Evolutionary conservation across 2,797 vertebrate genomes (phyloP).

Genomic region (Fratercula arctica): DNA sequence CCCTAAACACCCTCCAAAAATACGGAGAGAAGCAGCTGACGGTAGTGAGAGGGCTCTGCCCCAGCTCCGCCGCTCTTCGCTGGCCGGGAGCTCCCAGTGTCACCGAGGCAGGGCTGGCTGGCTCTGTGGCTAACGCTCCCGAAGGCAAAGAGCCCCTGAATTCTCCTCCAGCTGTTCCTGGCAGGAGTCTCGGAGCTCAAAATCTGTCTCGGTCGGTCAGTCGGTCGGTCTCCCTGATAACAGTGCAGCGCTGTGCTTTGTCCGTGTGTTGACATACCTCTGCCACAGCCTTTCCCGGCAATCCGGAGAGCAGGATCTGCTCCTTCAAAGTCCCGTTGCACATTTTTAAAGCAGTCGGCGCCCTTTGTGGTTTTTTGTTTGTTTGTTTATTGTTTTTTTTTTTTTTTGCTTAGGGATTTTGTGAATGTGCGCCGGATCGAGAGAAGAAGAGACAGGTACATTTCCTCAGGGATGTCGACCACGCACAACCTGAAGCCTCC

Average conservation of each 20-base stretch:
- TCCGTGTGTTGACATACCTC: not conserved
- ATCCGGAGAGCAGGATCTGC: not conserved
- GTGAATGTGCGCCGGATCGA: constrained; percentile 94
- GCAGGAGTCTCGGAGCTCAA: not conserved
- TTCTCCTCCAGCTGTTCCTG: not conserved
- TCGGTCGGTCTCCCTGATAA: rapidly evolving
- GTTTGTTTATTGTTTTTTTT: not conserved
- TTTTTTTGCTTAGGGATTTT: constrained; percentile 84
- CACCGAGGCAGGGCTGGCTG: not conserved
- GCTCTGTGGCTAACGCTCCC: not conserved
- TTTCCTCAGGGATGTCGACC: constrained; percentile 91
- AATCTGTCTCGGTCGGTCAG: not conserved
- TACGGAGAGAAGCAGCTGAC: rapidly evolving
- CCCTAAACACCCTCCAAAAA: not conserved
- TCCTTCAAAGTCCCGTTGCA: not conserved
- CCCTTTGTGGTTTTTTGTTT: not conserved
- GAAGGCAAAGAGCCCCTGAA: not conserved
- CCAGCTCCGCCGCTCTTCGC: not conserved
- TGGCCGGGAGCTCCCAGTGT: not conserved
- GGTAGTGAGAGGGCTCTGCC: not conserved
- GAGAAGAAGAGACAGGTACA: constrained; percentile 87
- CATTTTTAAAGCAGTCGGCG: rapidly evolving
- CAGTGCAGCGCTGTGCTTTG: not conserved
- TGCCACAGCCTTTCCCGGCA: not conserved
- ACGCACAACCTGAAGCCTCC: constrained; percentile 85